These are phyloP conservation scores for Clarias magur DNA, from an alignment of 2,113 vertebrate genomes.

Conservation along the genomic window DNA sequence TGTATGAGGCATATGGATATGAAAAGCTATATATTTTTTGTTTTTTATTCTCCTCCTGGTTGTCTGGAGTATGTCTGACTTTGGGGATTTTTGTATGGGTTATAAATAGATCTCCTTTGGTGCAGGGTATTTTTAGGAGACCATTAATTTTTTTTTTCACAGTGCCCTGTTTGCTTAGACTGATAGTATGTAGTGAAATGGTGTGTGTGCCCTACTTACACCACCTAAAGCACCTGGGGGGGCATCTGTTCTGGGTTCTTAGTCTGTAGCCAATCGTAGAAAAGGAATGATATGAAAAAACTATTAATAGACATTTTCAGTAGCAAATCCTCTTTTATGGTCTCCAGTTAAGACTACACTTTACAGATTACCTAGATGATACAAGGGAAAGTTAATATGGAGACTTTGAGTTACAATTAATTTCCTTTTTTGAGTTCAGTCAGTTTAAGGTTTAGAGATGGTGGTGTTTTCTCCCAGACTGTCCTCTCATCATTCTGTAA, in stretches of 20 bases:
- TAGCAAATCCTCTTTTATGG: neutral
- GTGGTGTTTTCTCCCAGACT: neutral
- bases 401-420: neutral
- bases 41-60: neutral
- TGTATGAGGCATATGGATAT: neutral
- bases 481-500: neutral
- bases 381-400: neutral
- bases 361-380: neutral
- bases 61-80: constrained; percentile 45
- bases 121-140: constrained; percentile 51
- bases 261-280: constrained; percentile 25
- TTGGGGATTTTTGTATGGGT: neutral
- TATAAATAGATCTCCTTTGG: constrained; percentile 52
- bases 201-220: constrained; percentile 61
- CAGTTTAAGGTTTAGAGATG: neutral
- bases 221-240: constrained; percentile 30
- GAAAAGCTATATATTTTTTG: neutral
- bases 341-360: neutral
- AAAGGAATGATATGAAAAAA: neutral
- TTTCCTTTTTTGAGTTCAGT: neutral
- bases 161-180: constrained; percentile 32
- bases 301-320: neutral
- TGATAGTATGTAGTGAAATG: neutral
- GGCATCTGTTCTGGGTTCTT: constrained; percentile 52
- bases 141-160: constrained; percentile 49